Percentiles rank a stretch among this genome's conserved stretches.
These are phyloP conservation scores for Sebastes cheni DNA, from an alignment of 2,797 vertebrate genomes.

Conservation along the genomic window DNA sequence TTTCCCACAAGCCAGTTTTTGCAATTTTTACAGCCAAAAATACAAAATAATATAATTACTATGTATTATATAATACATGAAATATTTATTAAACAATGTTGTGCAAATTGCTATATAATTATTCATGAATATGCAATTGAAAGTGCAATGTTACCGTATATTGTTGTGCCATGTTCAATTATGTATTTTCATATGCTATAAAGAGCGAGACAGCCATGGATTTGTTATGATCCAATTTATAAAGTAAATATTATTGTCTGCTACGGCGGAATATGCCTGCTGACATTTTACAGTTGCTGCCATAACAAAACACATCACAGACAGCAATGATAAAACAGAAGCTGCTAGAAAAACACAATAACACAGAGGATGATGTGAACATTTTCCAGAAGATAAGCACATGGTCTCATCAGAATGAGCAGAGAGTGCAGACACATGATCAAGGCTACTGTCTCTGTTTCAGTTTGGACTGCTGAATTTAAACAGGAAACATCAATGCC, in stretches of 20 bases:
- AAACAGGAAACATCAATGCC: background rate
- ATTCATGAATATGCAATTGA: background rate
- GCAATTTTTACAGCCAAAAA: background rate
- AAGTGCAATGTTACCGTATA: background rate
- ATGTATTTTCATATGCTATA: background rate
- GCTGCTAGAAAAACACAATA: constrained; percentile 18
- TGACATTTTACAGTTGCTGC: constrained; percentile 54
- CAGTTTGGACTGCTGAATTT: background rate
- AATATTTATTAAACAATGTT: background rate
- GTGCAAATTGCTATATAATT: background rate
- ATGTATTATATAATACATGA: background rate
- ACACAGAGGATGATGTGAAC: background rate
- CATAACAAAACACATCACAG: constrained; percentile 52
- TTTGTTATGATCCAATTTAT: constrained; percentile 32
- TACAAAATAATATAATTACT: background rate
- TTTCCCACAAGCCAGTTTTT: background rate
- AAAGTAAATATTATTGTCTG: constrained; percentile 71
- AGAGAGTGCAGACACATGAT: background rate
- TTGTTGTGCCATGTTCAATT: background rate
- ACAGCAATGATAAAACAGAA: constrained; percentile 31
- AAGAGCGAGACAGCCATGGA: background rate
- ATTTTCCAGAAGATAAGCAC: constrained; percentile 12
- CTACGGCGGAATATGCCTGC: constrained; percentile 14
- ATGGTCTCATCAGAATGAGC: background rate
- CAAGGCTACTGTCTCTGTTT: background rate